Evolutionary conservation across 2,113 vertebrate species (phyloP), one percentile per base, ranked within the genome.

Genomic region (Gobiocypris rarus): DNA sequence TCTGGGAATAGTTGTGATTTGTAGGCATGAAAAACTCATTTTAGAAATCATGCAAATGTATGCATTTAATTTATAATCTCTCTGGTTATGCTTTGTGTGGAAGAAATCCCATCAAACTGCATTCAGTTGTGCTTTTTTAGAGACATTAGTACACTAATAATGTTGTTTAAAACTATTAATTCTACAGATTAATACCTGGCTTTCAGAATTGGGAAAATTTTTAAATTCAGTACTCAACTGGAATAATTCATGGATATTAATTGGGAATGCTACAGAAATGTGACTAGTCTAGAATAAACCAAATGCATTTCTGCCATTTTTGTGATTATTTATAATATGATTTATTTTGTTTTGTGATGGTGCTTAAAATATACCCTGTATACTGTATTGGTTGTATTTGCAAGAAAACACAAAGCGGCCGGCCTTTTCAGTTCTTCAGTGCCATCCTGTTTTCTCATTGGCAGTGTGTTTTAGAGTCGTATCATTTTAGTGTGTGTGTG

Each of bases 371-470:
- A 38, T 38, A 34, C 38, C n/a, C n/a, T n/a, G n/a, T n/a, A 56
- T 15, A 1, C 4, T 43, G 13, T 61, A 38, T 24, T 43, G 14
- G 8, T 43, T 52, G n/a, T 41, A 10, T 69, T 69, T 19, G 22
- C 65, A 17, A 31, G 67, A 43, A n/a, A 41, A 41, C 4, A 70
- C 67, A 14, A 24, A 38, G 38, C 69, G n/a, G 13, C 43, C 15
- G 24, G 45, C 24, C 73, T 48, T 74, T 28, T 79, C 58, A 58
- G 14, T 84, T 74, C 69, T 75, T 74, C 78, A 82, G 82, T 83
- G 38, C 61, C 65, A 85, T 75, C 65, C 75, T 75, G 74, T 59
- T 83, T 26, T 87, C 86, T 85, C 78, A 78, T 65, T 87, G 86
- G 83, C 83, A 87, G 79, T 58, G 83, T 67, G 34, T 15, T 82